Base-by-base conservation (phyloP, 1,140 invertebrate species). In the Lordiphosa mommai region DNA sequence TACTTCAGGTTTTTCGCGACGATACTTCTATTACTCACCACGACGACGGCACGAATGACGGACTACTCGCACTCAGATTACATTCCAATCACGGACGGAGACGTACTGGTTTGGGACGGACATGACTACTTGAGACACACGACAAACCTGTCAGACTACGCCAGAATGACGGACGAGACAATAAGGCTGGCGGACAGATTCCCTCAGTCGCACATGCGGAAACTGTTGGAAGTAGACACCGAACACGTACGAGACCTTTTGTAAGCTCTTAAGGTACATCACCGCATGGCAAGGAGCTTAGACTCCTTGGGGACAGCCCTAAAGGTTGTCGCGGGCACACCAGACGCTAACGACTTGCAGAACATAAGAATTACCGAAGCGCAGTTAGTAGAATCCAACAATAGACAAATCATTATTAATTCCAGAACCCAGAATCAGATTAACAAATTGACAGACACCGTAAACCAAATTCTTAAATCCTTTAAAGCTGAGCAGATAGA, bases 391-490 rank as follows among this genome's bases (percentile, higher is more conserved):
- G 14, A 37, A 3, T 56, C 23, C 2, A 56, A 40, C 43, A 60
- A 60, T 17, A 29, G 33, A n/a, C 57, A 60, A n/a, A n/a, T 20
- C 1, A 3, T 38, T 9, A 60, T 53, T 0, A 53, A 53, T n/a
- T 32, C 34, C 4, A 37, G 34, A 16, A 38, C 27, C 0, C 34
- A 33, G 13, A 36, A 10, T 9, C 43, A 47, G 20, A 47, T 53
- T 7, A 60, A 53, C 4, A 10, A 23, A 46, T 14, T 53, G 23
- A 47, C 41, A 14, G 4, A 30, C 8, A 33, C 38, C 7, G 38
- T 30, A 5, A 37, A 43, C 3, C 12, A 43, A 9, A 41, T 43
- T 29, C 41, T 53, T 8, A 33, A 33, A 4, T 23, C 4, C 1
- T 23, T 5, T 23, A 23, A 23, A 23, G 5, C 4, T 23, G 20